Conservation (phyloP, 2,797 vertebrate species). For the Rhynchotus rufescens region DNA sequence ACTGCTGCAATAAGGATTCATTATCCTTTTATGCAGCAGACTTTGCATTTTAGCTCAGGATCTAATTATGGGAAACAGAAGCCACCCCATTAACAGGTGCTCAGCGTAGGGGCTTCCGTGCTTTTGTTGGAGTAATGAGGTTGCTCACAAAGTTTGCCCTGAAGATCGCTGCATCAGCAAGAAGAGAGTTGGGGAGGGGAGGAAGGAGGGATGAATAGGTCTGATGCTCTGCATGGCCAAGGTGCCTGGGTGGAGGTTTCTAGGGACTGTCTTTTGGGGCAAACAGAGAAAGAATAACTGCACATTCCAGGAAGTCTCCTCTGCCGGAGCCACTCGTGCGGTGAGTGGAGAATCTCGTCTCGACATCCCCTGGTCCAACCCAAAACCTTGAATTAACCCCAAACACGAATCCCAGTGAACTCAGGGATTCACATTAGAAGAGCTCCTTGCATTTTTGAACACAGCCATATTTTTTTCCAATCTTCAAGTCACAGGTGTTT, state of each 20-base stretch:
- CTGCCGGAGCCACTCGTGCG: rapidly evolving
- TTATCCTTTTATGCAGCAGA: slow-evolving; percentile 77
- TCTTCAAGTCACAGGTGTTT: neutral
- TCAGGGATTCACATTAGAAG: neutral
- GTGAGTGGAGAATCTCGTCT: neutral
- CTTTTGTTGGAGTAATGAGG: slow-evolving; percentile 64
- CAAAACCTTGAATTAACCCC: neutral
- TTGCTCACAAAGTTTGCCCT: slow-evolving; percentile 57
- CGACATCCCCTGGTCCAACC: neutral
- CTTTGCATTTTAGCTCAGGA: slow-evolving; percentile 77
- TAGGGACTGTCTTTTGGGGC: neutral
- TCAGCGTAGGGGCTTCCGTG: slow-evolving; percentile 56
- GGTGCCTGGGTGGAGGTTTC: neutral
- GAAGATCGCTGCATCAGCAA: slow-evolving; percentile 15
- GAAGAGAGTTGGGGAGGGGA: neutral
- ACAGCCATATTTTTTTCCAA: neutral
- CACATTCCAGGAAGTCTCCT: neutral
- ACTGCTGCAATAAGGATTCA: slow-evolving; percentile 81
- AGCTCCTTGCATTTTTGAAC: neutral
- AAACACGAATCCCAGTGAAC: neutral
- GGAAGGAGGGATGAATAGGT: neutral
- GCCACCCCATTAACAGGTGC: slow-evolving; percentile 78
- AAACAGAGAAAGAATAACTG: neutral
- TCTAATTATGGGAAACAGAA: slow-evolving; percentile 79
- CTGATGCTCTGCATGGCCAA: neutral